These are phyloP conservation scores for Trinectes maculatus DNA, from an alignment of 2,113 vertebrate genomes.

Conservation along the genomic window DNA sequence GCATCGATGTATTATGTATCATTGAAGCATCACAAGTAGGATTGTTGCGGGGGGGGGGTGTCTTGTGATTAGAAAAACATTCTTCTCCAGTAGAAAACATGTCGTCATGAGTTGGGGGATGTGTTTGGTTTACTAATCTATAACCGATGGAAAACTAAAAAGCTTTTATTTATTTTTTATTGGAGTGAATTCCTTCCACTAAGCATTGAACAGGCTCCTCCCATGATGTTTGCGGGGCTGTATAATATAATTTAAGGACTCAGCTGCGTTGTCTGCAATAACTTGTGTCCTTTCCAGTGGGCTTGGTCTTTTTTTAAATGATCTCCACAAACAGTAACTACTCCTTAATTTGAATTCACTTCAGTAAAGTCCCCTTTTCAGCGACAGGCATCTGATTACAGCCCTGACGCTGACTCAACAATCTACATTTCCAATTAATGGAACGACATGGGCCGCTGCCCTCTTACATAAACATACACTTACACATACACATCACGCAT, in stretches of 20 bases:
- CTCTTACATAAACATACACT: slow-evolving; percentile 53
- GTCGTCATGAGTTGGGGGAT: slow-evolving; percentile 8
- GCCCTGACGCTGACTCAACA: slow-evolving; percentile 62
- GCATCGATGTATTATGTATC: too few species aligned
- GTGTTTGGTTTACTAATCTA: slow-evolving; percentile 14
- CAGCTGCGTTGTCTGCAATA: slow-evolving; percentile 4
- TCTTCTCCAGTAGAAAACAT: background rate
- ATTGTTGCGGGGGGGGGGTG: too few species aligned
- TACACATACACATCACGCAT: background rate
- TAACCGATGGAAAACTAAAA: slow-evolving; percentile 13
- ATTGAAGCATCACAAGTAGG: too few species aligned
- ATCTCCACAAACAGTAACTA: slow-evolving; percentile 42
- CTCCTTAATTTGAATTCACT: slow-evolving; percentile 60
- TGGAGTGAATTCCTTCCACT: background rate
- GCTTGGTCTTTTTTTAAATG: slow-evolving; percentile 34
- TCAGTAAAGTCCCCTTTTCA: slow-evolving; percentile 51
- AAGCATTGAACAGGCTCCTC: background rate
- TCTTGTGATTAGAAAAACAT: background rate
- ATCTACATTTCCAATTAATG: slow-evolving; percentile 73
- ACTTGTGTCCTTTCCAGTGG: slow-evolving; percentile 21
- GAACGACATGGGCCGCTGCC: slow-evolving; percentile 65
- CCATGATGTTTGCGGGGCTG: background rate
- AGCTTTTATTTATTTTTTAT: too few species aligned
- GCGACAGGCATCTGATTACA: slow-evolving; percentile 56
- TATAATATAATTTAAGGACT: slow-evolving; percentile 2